These are phyloP conservation scores for Neoniphon sammara DNA, from an alignment of 2,797 vertebrate genomes.

Conservation along the genomic window DNA sequence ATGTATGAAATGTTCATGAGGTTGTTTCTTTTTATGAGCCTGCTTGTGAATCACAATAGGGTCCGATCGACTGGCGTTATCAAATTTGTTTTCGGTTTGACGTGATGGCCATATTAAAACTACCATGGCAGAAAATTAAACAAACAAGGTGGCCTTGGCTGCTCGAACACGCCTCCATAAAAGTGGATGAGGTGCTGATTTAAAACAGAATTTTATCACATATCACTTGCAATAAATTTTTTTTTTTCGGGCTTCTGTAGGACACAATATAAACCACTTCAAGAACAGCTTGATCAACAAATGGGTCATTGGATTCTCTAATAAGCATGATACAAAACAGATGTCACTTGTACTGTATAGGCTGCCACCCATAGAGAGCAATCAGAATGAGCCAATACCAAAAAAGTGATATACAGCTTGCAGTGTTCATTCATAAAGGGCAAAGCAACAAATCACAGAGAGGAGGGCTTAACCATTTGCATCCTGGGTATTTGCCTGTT, in stretches of 20 bases:
- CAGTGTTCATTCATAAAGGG: background rate
- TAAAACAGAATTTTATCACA: constrained; percentile 44
- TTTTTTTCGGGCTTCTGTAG: constrained; percentile 20
- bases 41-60: constrained; percentile 48
- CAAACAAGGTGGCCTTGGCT: constrained; percentile 66
- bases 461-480: constrained; percentile 6
- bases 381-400: background rate
- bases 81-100: constrained; percentile 52
- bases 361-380: constrained; percentile 28
- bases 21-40: constrained; percentile 54
- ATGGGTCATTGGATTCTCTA: constrained; percentile 62
- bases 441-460: background rate
- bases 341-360: constrained; percentile 52
- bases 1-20: constrained; percentile 64
- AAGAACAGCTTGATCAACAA: constrained; percentile 58
- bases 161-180: constrained; percentile 19
- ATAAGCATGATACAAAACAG: constrained; percentile 69
- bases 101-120: constrained; percentile 70
- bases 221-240: constrained; percentile 8
- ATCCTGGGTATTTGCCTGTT: background rate
- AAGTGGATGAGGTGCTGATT: constrained; percentile 59
- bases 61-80: constrained; percentile 50
- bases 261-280: constrained; percentile 25
- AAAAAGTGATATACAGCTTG: background rate
- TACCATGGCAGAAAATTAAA: constrained; percentile 74